Evolutionary conservation across 2,797 vertebrate species (phyloP), one percentile per base, ranked within the genome.

Genomic region (Girardinus metallicus): DNA sequence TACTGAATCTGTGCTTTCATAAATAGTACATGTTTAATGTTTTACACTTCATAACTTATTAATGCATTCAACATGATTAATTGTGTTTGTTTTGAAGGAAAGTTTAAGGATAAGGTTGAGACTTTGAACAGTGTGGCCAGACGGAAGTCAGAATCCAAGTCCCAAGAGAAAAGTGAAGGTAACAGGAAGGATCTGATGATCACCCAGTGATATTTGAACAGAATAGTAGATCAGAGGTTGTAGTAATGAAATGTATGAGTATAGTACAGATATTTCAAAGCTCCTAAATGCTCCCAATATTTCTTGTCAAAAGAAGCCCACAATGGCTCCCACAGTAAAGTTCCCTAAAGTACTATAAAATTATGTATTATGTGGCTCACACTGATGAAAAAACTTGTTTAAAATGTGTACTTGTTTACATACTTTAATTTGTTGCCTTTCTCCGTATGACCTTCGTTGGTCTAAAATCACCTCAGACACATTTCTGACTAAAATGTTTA

Each of bases 31-130:
- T 62, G 15, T 75, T 31, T 73, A 60, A 36, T 39, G 23, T 55
- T 74, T 75, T 43, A 51, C 1, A 21, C 75, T 29, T 80, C 36
- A 64, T 74, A 43, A 74, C 5, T 70, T 78, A 74, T 46, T 36
- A 53, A 82, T 82, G 60, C 46, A 26, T 73, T 29, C 6, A 46
- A 43, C 3, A 12, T 77, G n/a, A 39, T 83, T 81, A 18, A 74
- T 79, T 84, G 79, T 90, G 81, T 76, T 90, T 84, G 78, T 87
- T 85, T 92, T 75, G 74, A 94, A 97, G 97, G 94, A n/a, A 97
- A 96, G 94, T 96, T 97, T 93, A 97, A 95, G 92, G 96, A 98
- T 80, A 97, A 96, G 87, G 96, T 96, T 85, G 96, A 96, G 86
- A 93, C 93, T 77, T 92, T 98, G 94, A 97, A 95, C 92, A 96